These are phyloP conservation scores for Halichondria panicea DNA, from an alignment of 37 sponge, comb jelly and placozoan species.

Conservation along the genomic window DNA sequence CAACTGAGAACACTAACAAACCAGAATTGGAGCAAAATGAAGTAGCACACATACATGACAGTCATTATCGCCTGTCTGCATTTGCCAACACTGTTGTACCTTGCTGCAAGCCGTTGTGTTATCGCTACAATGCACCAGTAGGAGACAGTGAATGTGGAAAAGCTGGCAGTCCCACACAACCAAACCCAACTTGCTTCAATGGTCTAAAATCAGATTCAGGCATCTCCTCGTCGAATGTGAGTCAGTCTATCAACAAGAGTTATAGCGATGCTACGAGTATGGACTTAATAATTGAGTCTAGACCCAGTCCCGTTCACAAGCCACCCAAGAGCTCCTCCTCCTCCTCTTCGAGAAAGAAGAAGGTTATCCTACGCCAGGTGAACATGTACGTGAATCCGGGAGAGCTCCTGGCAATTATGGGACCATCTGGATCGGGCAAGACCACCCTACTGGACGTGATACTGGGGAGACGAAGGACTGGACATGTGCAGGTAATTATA, in stretches of 20 bases:
- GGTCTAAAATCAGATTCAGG: slow-evolving; percentile 17
- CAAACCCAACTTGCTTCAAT: background rate
- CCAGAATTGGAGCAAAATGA: background rate
- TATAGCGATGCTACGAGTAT: no score
- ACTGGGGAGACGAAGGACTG: slow-evolving; percentile 34
- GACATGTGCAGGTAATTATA: slow-evolving; percentile 41
- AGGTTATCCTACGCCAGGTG: slow-evolving; percentile 53
- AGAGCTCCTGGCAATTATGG: slow-evolving; percentile 84
- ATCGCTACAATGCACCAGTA: background rate
- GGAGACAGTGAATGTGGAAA: background rate
- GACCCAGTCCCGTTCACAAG: background rate
- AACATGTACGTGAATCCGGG: slow-evolving; percentile 82
- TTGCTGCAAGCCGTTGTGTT: slow-evolving; percentile 11
- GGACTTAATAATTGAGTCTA: background rate
- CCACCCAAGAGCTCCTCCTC: background rate
- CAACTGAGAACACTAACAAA: background rate
- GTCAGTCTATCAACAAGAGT: background rate
- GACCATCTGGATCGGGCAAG: slow-evolving; percentile 83
- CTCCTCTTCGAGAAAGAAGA: slow-evolving; percentile 2
- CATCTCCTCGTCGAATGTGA: slow-evolving; percentile 6
- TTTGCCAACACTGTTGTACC: slow-evolving; percentile 13
- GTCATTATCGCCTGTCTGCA: background rate
- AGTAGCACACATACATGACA: background rate
- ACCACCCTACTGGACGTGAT: slow-evolving; percentile 78
- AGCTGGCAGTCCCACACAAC: background rate